Conservation (phyloP, 1,140 invertebrate species). For the Mya arenaria region DNA sequence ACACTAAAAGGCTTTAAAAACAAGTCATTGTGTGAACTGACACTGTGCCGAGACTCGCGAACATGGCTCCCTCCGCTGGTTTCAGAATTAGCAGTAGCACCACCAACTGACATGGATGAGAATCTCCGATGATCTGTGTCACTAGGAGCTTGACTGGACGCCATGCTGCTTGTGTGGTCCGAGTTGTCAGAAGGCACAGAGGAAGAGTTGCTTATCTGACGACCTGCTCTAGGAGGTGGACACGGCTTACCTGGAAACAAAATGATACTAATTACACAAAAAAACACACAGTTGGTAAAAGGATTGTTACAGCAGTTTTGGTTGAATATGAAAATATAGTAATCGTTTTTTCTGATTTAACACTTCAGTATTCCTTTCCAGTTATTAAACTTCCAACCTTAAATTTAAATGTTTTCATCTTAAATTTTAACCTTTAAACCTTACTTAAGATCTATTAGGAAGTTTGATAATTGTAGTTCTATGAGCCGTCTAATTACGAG, state of each 20-base stretch:
- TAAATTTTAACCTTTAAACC: too few relatives aligned
- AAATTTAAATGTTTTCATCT: too few relatives aligned
- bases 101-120: constrained; percentile 44
- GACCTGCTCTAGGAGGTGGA: constrained; percentile 19
- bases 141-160: constrained; percentile 1
- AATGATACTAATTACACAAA: background rate
- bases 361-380: too few relatives aligned
- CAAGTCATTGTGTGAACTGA: constrained; percentile 35
- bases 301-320: too few relatives aligned
- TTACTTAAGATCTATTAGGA: too few relatives aligned
- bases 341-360: too few relatives aligned
- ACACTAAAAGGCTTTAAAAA: constrained; percentile 42
- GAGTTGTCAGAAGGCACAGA: background rate
- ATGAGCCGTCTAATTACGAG: too few relatives aligned
- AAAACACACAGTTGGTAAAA: background rate
- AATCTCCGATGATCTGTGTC: constrained; percentile 15
- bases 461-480: too few relatives aligned
- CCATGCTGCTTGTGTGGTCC: background rate
- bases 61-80: background rate
- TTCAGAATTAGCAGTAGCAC: background rate
- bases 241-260: constrained; percentile 42
- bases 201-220: background rate
- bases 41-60: constrained; percentile 18
- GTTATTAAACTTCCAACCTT: too few relatives aligned
- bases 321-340: too few relatives aligned